These are phyloP conservation scores for Cremastinae sp. DNA, from an alignment of 2,888 invertebrate genomes.

Conservation along the genomic window DNA sequence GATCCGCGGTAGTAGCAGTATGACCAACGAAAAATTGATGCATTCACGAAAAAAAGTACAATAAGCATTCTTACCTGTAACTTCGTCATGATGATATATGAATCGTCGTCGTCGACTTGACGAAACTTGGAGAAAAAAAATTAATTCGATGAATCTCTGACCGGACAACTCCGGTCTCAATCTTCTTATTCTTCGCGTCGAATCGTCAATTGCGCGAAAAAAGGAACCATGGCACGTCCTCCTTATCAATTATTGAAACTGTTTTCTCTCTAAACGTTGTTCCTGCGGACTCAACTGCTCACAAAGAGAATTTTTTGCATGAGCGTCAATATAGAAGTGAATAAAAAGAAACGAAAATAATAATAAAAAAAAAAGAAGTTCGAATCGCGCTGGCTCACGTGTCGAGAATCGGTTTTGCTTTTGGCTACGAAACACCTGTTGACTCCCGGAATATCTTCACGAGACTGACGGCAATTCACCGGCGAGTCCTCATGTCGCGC, in stretches of 20 bases:
- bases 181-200: conserved; percentile 19
- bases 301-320: too few species aligned
- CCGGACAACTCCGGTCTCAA: conserved; percentile 27
- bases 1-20: conserved; percentile 1
- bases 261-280: neutral
- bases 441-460: conserved; percentile 79
- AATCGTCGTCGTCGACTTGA: conserved; percentile 17
- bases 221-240: conserved; percentile 56
- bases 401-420: conserved; percentile 37
- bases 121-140: conserved; percentile 10
- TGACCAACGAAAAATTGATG: neutral
- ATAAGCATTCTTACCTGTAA: conserved; percentile 49
- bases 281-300: too few species aligned
- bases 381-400: conserved; percentile 20
- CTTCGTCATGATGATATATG: conserved; percentile 39
- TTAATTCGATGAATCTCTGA: conserved; percentile 33
- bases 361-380: neutral
- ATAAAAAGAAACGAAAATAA: too few species aligned
- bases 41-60: neutral
- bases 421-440: conserved; percentile 74
- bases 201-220: conserved; percentile 34
- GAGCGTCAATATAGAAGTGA: neutral
- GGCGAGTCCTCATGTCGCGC: conserved; percentile 76
- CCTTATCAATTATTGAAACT: conserved; percentile 34
- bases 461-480: conserved; percentile 78